Base-by-base conservation (phyloP, 2,797 vertebrate species). In the Artibeus lituratus region DNA sequence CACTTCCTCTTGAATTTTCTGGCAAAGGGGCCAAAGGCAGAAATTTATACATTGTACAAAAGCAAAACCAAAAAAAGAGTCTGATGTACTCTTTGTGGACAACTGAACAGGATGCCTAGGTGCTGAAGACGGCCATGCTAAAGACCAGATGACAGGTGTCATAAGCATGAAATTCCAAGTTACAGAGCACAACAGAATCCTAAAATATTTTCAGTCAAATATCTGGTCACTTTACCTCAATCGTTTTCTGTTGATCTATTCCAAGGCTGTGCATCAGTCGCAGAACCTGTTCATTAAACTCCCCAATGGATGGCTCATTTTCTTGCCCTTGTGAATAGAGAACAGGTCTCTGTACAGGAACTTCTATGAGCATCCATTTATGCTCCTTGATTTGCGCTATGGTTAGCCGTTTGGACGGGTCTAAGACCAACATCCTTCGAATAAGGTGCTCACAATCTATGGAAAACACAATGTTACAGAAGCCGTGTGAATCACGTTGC, bases 221-320 rank as follows among this genome's bases (percentile, higher is more conserved):
- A 42, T 78, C 65, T 15, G 4, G 7, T 22, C 32, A 0, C 47
- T 97, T 98, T 98, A 99, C 99, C 99, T 99, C 99, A 91, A 99
- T 97, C 7, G 99, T 99, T 98, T 99, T 99, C 98, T 99, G 99
- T 94, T 99, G 99, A 98, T 99, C 99, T 80, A 99, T 99, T 94
- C 99, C 99, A 73, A 99, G 99, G 98, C 99, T 99, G 98, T 99
- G 99, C 99, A 99, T 99, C 89, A 99, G 98, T 59, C 99, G 98
- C 16, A 99, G 98, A 69, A 99, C 99, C 98, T 99, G 99, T 91
- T 99, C 99, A 4, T 99, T 99, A 98, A 99, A 99, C 92, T 99
- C 99, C 2, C 99, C 99, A 8, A 99, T 97, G 19, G 98, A 98
- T 18, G 97, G 97, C 90, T 99, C 98, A 0, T 99, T 99, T 96